phyloP scores from a whole-genome alignment of 1,140 invertebrate genomes.

The Bombus difficillimus region DNA sequence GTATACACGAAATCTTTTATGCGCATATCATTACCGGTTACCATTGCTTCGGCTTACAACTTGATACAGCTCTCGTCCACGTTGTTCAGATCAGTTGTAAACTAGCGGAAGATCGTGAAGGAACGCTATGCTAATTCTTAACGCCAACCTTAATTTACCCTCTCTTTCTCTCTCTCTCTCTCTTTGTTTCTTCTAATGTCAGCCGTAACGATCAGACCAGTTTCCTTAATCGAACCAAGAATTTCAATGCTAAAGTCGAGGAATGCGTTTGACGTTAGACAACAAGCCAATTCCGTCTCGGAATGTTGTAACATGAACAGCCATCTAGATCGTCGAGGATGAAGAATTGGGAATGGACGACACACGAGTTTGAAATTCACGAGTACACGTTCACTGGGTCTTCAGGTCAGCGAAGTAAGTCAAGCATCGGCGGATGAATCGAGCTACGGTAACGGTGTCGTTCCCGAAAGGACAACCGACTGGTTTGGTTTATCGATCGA shows the following conservation, averaged over 20 bases:
- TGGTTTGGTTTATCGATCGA: slow-evolving; percentile 41
- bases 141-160: not conserved
- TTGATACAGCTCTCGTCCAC: slow-evolving; percentile 10
- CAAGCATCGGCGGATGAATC: slow-evolving; percentile 69
- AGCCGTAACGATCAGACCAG: not conserved
- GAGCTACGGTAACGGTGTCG: slow-evolving; percentile 61
- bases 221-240: not conserved
- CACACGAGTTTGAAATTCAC: slow-evolving; percentile 71
- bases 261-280: not conserved
- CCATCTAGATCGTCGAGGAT: not conserved
- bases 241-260: not conserved
- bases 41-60: not conserved
- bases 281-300: not conserved
- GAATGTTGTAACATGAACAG: not conserved
- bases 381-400: slow-evolving; percentile 77
- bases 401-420: slow-evolving; percentile 81
- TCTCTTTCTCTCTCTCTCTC: not conserved
- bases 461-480: slow-evolving; percentile 47
- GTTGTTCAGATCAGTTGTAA: not conserved
- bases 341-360: not conserved
- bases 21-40: slow-evolving; percentile 20
- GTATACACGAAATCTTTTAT: slow-evolving; percentile 51
- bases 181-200: not conserved
- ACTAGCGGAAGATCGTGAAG: slow-evolving; percentile 15
- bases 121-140: slow-evolving; percentile 4